These are phyloP conservation scores for Chrysogorgia sp. DNA, from an alignment of 92 coral and sea anemone species.

Conservation along the genomic window DNA sequence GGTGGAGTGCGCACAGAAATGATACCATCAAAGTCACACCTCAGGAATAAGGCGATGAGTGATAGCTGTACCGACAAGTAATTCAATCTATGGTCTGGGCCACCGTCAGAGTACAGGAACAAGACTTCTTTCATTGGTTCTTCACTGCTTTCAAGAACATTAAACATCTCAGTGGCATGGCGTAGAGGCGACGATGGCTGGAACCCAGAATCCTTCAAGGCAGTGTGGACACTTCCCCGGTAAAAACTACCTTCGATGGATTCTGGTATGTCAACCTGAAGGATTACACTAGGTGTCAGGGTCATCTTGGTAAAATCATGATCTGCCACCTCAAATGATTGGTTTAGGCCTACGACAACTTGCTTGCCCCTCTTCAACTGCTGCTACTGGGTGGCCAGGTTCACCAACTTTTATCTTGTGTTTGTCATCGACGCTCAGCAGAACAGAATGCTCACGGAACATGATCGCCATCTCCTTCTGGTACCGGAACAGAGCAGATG, in stretches of 20 bases:
- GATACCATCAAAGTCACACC: constrained; percentile 26
- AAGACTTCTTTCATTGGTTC: constrained; percentile 22
- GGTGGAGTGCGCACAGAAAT: constrained; percentile 26
- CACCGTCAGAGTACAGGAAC: constrained; percentile 40
- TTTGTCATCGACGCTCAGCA: constrained; percentile 27
- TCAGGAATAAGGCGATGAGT: constrained; percentile 8
- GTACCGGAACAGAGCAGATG: constrained; percentile 47
- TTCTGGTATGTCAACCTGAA: constrained; percentile 39
- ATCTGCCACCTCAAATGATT: constrained; percentile 34
- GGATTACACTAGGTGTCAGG: constrained; percentile 34
- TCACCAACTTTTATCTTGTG: constrained; percentile 43
- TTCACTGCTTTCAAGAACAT: constrained; percentile 20
- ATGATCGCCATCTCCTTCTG: constrained; percentile 46
- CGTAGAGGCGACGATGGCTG: constrained; percentile 35
- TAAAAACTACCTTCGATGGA: constrained; percentile 16
- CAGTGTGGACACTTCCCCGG: constrained; percentile 32
- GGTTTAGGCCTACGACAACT: constrained; percentile 17
- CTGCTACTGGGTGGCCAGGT: constrained; percentile 40
- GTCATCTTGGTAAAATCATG: constrained; percentile 45
- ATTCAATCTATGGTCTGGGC: constrained; percentile 49
- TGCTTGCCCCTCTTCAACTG: constrained; percentile 40
- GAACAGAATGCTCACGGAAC: constrained; percentile 14
- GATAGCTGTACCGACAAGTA: constrained; percentile 39
- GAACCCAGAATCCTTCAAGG: constrained; percentile 41
- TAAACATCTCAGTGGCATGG: constrained; percentile 42